Conservation (phyloP, 2,113 vertebrate genomes). For the Cranoglanis bouderius region DNA sequence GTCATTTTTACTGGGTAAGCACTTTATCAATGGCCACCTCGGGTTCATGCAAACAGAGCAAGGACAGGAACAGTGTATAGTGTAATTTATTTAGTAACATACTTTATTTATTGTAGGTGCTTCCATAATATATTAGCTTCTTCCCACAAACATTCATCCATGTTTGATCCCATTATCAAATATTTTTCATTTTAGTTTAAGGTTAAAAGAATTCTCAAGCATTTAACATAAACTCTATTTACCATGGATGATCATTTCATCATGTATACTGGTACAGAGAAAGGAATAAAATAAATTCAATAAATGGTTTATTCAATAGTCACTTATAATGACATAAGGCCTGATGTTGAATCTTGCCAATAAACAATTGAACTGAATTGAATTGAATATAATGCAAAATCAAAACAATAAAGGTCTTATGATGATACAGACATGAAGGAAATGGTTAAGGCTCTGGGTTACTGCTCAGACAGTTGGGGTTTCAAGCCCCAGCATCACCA, state of each 20-base stretch:
- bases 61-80: neutral
- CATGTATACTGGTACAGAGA: neutral
- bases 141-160: neutral
- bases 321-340: neutral
- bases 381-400: neutral
- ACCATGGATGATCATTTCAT: neutral
- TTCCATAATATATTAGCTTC: neutral
- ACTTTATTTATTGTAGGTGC: neutral
- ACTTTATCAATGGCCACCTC: neutral
- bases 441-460: too few relatives aligned
- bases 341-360: neutral
- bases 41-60: neutral
- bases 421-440: neutral
- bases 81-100: neutral
- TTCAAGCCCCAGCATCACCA: too few relatives aligned
- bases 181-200: neutral
- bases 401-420: neutral
- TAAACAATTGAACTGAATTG: neutral
- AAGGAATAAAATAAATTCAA: neutral
- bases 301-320: neutral
- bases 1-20: neutral
- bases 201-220: neutral
- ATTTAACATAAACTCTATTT: neutral
- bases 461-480: too few relatives aligned
- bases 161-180: neutral